Evolutionary conservation across 2,797 vertebrate genomes (phyloP), one percentile per base, ranked within the genome.

Genomic region (Agapornis canus): DNA sequence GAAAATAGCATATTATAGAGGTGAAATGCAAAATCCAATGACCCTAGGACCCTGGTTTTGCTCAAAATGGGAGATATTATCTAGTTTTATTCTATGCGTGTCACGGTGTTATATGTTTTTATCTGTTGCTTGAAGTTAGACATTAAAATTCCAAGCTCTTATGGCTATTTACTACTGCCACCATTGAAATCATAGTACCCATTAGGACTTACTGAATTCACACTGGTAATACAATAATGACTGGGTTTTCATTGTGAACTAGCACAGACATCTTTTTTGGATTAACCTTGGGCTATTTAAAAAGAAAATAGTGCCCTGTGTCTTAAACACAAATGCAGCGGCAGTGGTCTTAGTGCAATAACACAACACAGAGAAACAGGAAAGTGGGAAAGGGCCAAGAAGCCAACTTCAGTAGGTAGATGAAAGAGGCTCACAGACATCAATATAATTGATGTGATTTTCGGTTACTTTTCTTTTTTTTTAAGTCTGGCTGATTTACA

Each of bases 21-120:
- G 69, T 90, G 81, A 82, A 80, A 21, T 89, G 48, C 39, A 86
- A 73, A 88, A 93, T 72, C 31, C 79, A 93, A 63, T 69, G 54
- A 76, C 39, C 87, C 82, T 61, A 86, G 51, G 57, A 75, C 35
- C 35, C 72, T 85, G 59, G 43, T 79, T 89, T 94, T 85, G 54
- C 65, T 88, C 48, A 69, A 47, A 73, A 86, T 89, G 42, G 57
- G 84, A 89, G 45, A 89, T 88, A 81, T 35, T 65, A 89, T 82
- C 83, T 84, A 54, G 71, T 92, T 95, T 87, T 88, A 78, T 87
- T 59, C 42, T 82, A 0, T 32, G 3, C 79, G 20, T 88, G 49
- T 72, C 69, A 63, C 10, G 6, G 13, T 59, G 37, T 83, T 87
- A 57, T 4, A 31, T 69, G 35, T 51, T 93, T 83, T 81, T 69